phyloP scores from a whole-genome alignment of 2,888 invertebrate species.

The Tanypteryx hageni region DNA sequence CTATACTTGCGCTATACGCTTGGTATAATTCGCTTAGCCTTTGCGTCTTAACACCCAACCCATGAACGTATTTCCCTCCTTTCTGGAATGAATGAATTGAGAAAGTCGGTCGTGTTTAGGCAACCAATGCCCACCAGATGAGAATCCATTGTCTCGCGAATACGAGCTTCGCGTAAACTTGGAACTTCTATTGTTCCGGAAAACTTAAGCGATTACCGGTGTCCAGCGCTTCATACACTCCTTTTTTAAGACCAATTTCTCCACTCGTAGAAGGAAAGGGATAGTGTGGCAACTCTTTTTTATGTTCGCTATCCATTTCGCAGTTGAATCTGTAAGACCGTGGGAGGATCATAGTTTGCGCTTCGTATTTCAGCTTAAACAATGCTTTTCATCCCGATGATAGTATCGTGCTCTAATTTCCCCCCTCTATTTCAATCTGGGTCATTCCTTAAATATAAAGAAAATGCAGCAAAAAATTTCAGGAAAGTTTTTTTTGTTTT shows the following conservation, averaged over 20 bases:
- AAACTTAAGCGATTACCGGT: constrained; percentile 33
- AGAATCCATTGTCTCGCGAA: constrained; percentile 37
- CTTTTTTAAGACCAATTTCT: not conserved
- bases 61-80: not conserved
- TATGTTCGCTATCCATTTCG: not conserved
- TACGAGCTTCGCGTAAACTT: not conserved
- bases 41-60: not conserved
- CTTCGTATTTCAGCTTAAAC: not conserved
- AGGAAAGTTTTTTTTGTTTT: no score
- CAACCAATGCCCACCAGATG: not conserved
- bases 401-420: not conserved
- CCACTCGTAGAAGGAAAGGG: not conserved
- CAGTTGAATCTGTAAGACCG: not conserved
- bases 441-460: no score
- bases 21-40: not conserved
- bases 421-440: no score
- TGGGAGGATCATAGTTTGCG: not conserved
- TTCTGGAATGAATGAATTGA: not conserved
- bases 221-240: constrained; percentile 24
- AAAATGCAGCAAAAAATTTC: no score
- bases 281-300: not conserved
- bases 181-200: constrained; percentile 3
- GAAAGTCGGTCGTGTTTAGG: not conserved
- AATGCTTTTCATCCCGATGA: not conserved
- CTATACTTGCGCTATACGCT: no score